These are phyloP conservation scores for Mantis religiosa DNA, from an alignment of 2,888 invertebrate genomes.

Conservation along the genomic window DNA sequence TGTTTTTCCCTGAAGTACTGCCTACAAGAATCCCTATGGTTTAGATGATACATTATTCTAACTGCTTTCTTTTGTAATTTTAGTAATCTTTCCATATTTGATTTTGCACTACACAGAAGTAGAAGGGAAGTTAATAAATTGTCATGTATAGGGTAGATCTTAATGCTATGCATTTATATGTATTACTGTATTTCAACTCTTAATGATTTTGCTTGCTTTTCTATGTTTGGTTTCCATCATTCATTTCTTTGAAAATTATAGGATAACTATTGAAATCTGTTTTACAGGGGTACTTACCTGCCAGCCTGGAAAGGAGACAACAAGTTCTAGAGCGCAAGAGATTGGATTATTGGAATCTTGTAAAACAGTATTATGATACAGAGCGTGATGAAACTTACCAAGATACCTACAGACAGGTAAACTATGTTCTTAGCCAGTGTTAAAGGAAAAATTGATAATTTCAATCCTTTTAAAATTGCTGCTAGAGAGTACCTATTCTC, in stretches of 20 bases:
- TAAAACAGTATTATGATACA: slow-evolving; percentile 93
- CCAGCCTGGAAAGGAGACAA: slow-evolving; percentile 82
- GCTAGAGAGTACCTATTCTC: no score
- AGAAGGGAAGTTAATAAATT: neutral
- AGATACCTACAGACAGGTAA: slow-evolving; percentile 85
- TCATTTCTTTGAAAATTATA: neutral
- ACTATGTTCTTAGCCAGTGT: no score
- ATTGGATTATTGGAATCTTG: slow-evolving; percentile 91
- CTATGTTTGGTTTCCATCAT: neutral
- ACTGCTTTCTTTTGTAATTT: no score
- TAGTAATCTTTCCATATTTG: no score
- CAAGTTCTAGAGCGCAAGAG: slow-evolving; percentile 88
- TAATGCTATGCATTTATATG: neutral
- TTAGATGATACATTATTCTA: no score
- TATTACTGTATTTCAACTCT: neutral
- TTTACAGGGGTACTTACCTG: slow-evolving; percentile 84
- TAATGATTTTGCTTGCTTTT: neutral
- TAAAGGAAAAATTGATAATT: no score
- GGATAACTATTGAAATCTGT: slow-evolving; percentile 2
- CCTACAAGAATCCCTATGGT: no score
- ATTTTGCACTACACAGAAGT: no score
- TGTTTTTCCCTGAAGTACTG: no score
- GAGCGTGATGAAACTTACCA: slow-evolving; percentile 82
- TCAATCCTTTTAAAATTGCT: no score
- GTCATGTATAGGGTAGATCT: neutral